Percentiles rank a stretch among this genome's conserved stretches.
Conservation (phyloP, 1,140 invertebrate genomes). For the Anadara kagoshimensis region DNA sequence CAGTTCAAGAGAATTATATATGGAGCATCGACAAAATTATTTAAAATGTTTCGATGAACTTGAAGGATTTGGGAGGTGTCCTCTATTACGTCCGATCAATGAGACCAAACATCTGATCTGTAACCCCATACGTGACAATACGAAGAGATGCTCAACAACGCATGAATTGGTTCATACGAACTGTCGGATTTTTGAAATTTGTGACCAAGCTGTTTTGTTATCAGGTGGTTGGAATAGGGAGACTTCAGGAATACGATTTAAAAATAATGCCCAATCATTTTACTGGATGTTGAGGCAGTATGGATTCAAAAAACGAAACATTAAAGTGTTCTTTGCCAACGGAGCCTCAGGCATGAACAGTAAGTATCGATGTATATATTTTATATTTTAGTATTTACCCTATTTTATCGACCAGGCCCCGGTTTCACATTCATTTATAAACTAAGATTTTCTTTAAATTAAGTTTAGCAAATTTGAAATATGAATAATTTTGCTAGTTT, state of each 20-base stretch:
- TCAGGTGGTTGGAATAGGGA: conserved; percentile 78
- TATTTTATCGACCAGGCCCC: too few species aligned
- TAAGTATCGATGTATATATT: conserved; percentile 39
- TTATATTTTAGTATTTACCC: too few species aligned
- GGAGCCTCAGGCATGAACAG: conserved; percentile 65
- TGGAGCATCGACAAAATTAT: conserved; percentile 56
- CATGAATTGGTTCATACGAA: conserved; percentile 72
- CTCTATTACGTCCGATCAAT: conserved; percentile 67
- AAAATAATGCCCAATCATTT: conserved; percentile 71
- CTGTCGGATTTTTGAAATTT: conserved; percentile 76
- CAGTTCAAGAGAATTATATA: conserved; percentile 27
- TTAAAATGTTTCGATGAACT: conserved; percentile 68
- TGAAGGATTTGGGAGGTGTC: conserved; percentile 73
- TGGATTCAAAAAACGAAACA: conserved; percentile 75
- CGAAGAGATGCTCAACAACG: conserved; percentile 74
- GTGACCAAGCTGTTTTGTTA: conserved; percentile 77
- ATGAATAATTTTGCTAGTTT: too few species aligned
- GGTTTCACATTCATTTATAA: too few species aligned
- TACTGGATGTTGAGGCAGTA: conserved; percentile 74
- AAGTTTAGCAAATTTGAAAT: too few species aligned
- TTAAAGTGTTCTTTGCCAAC: conserved; percentile 78
- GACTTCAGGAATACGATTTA: conserved; percentile 65
- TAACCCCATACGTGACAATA: conserved; percentile 75
- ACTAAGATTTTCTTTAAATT: too few species aligned
- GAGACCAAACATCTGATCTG: conserved; percentile 73